phyloP scores from a whole-genome alignment of 2,888 invertebrate genomes.

The Sesia bembeciformis region DNA sequence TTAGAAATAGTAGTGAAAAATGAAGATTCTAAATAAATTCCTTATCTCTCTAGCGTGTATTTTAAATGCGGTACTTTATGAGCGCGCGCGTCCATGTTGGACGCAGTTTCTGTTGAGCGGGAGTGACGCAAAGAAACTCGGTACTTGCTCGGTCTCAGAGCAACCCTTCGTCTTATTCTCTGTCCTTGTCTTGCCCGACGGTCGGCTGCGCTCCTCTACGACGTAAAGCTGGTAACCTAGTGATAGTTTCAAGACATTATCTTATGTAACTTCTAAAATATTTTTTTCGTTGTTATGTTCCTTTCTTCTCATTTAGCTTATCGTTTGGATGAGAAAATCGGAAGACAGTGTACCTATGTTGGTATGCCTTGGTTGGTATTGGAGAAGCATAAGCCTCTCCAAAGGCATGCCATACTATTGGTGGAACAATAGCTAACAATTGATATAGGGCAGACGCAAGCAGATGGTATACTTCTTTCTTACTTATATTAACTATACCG shows the following conservation, averaged over 20 bases:
- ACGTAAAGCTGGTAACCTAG: constrained; percentile 24
- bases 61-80: constrained; percentile 71
- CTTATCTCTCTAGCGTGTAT: constrained; percentile 71
- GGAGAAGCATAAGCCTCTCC: too few relatives aligned
- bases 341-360: too few relatives aligned
- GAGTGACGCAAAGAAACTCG: constrained; percentile 36
- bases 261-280: not conserved
- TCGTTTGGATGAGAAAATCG: too few relatives aligned
- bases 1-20: constrained; percentile 12
- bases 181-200: constrained; percentile 72
- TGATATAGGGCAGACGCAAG: too few relatives aligned
- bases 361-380: too few relatives aligned
- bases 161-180: constrained; percentile 76
- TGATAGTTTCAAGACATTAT: not conserved
- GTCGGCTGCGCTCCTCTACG: constrained; percentile 65
- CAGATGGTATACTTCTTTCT: too few relatives aligned
- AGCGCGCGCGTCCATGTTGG: constrained; percentile 54
- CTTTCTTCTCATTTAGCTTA: too few relatives aligned
- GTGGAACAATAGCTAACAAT: too few relatives aligned
- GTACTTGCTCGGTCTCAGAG: constrained; percentile 66
- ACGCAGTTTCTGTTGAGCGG: constrained; percentile 36
- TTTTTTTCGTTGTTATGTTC: too few relatives aligned
- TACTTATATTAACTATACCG: too few relatives aligned
- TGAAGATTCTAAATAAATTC: constrained; percentile 51
- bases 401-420: too few relatives aligned